phyloP scores from a whole-genome alignment of 2,113 vertebrate species.

The Hydrochoerus hydrochaeris region DNA sequence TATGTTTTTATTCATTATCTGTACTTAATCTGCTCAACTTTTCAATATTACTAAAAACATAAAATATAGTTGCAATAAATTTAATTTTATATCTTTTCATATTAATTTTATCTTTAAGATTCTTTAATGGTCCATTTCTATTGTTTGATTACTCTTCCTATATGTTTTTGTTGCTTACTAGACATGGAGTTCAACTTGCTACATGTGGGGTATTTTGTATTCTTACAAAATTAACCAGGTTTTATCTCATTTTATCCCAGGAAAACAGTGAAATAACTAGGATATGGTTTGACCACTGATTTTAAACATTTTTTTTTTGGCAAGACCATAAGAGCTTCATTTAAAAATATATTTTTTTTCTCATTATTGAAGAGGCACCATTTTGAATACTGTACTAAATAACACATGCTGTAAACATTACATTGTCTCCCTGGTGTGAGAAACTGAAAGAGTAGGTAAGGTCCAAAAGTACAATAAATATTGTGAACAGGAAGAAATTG shows the following conservation, averaged over 20 bases:
- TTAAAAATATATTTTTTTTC: constrained; percentile 20
- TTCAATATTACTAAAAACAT: background rate
- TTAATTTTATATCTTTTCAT: background rate
- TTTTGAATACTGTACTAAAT: constrained; percentile 21
- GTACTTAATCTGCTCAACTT: background rate
- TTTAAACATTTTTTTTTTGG: background rate
- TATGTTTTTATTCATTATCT: background rate
- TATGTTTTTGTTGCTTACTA: background rate
- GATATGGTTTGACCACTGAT: background rate
- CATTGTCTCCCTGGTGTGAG: too few species aligned
- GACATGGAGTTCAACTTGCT: background rate
- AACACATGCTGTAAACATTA: background rate
- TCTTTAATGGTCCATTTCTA: background rate
- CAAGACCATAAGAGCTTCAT: background rate
- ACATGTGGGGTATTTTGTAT: background rate
- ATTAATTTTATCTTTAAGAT: background rate
- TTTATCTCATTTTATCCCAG: background rate
- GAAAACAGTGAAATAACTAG: background rate
- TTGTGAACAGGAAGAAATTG: too few species aligned
- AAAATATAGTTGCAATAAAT: background rate
- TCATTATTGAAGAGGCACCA: background rate
- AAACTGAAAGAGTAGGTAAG: too few species aligned
- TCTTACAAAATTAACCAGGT: background rate
- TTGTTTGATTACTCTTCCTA: background rate
- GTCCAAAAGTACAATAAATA: too few species aligned